Evolutionary conservation across 2,888 invertebrate species (phyloP).

Genomic region (Melanotus villosus): DNA sequence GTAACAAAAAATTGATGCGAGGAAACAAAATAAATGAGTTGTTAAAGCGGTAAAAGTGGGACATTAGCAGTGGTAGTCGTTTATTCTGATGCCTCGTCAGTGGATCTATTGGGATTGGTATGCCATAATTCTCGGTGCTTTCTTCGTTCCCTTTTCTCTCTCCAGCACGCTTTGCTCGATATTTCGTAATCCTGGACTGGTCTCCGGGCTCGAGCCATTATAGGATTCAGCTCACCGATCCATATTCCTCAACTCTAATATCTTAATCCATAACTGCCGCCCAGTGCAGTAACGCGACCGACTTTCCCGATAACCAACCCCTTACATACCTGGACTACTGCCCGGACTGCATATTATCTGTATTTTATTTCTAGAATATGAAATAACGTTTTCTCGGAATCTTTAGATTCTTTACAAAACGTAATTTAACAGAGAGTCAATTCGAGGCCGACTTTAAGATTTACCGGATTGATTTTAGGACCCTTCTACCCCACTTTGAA

Average conservation of each 20-base stretch:
- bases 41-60: slow-evolving; percentile 32
- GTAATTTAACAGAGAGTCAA: slow-evolving; percentile 12
- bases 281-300: slow-evolving; percentile 34
- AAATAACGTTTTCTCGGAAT: slow-evolving; percentile 37
- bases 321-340: slow-evolving; percentile 27
- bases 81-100: slow-evolving; percentile 45
- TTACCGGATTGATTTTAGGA: not conserved
- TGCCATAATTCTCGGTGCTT: slow-evolving; percentile 40
- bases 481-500: not conserved
- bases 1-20: not conserved
- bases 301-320: not conserved
- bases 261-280: slow-evolving; percentile 53
- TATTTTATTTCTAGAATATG: slow-evolving; percentile 41
- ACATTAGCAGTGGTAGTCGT: slow-evolving; percentile 40
- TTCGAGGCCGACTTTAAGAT: not conserved
- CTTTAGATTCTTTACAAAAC: slow-evolving; percentile 22
- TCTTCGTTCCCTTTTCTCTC: slow-evolving; percentile 34
- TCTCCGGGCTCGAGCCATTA: slow-evolving; percentile 50
- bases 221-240: slow-evolving; percentile 54
- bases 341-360: slow-evolving; percentile 36
- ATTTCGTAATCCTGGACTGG: slow-evolving; percentile 45
- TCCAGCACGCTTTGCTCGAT: slow-evolving; percentile 31
- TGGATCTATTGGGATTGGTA: slow-evolving; percentile 45
- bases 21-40: slow-evolving; percentile 28
- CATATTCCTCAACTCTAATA: slow-evolving; percentile 56